A percentile compares a stretch with the other conserved stretches of the same genome.
Evolutionary conservation across 2,797 vertebrate species (phyloP).

Genomic region (Catharus ustulatus): DNA sequence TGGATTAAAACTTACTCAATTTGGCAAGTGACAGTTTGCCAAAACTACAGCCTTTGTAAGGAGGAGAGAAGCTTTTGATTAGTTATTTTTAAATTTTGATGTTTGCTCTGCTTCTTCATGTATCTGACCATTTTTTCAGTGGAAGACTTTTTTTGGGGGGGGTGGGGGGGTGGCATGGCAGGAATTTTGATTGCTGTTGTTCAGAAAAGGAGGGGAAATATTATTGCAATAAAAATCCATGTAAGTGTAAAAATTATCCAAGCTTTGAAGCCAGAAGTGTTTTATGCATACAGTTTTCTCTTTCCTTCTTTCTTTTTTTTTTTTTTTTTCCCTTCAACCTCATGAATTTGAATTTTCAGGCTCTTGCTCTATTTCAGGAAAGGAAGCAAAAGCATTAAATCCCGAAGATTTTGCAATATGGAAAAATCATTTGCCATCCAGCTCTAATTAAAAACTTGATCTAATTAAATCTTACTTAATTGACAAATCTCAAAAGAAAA

Average conservation of each 20-base stretch:
- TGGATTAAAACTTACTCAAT: background rate
- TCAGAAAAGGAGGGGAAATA: background rate
- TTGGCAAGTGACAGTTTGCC: background rate
- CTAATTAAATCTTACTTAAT: conserved; percentile 52
- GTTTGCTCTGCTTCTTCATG: background rate
- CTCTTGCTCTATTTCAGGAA: background rate
- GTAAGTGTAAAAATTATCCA: background rate
- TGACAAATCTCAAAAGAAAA: conserved; percentile 23
- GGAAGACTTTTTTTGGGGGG: background rate
- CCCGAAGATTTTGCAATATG: background rate
- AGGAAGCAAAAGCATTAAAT: background rate
- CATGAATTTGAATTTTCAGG: background rate
- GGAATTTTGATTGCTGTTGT: background rate
- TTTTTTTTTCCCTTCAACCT: fast-evolving
- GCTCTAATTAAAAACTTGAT: conserved; percentile 37
- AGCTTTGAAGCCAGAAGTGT: background rate
- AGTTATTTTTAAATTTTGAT: background rate
- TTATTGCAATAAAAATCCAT: background rate
- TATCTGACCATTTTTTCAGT: background rate
- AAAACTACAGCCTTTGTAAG: background rate
- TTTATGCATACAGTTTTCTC: background rate
- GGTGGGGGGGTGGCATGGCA: background rate
- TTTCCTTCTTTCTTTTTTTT: background rate
- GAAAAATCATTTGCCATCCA: background rate
- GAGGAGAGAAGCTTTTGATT: background rate